Evolutionary conservation across 2,888 invertebrate genomes (phyloP), one percentile per base, ranked within the genome.

Genomic region (Nomada fucata): DNA sequence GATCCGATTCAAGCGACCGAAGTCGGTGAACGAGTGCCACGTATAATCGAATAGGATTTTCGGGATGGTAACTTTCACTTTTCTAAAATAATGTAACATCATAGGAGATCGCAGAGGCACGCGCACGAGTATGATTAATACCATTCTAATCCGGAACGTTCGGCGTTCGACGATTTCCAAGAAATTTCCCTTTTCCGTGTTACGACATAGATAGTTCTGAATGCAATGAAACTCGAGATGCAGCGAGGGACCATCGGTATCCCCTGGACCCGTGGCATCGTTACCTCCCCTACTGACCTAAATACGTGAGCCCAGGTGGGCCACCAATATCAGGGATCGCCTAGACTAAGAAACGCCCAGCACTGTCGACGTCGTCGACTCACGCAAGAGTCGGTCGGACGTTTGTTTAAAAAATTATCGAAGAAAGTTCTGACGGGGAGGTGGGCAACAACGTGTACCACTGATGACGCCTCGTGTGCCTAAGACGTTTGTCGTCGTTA

Each of bases 371-470:
- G n/a, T 59, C 64, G 59, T 20, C 82, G 80, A 75, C 61, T 42
- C 61, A 70, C 57, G 74, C 52, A 76, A 68, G 53, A 82, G 76
- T 65, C 61, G 64, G 60, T 42, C 63, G 55, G 69, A 57, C 63
- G 91, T 92, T 93, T 93, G 93, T 93, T 93, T 92, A 93, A 93
- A 93, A 92, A 93, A 93, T 92, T 92, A 93, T 91, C 92, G 91
- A 92, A 89, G 92, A 93, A 92, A 93, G 93, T 91, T 90, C 84
- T 76, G 65, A 29, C 82, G 79, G 88, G 88, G 88, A 88, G 88
- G 88, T 86, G 85, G 87, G 61, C 76, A 75, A 53, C 60, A 79
- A 77, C 73, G 61, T 75, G 73, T 82, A 67, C 67, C 76, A 57
- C 44, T 53, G 88, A 79, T 79, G 85, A 88, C 76, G 88, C 61